These are phyloP conservation scores for Drosophila funebris DNA, from an alignment of 1,140 invertebrate species.

Conservation along the genomic window DNA sequence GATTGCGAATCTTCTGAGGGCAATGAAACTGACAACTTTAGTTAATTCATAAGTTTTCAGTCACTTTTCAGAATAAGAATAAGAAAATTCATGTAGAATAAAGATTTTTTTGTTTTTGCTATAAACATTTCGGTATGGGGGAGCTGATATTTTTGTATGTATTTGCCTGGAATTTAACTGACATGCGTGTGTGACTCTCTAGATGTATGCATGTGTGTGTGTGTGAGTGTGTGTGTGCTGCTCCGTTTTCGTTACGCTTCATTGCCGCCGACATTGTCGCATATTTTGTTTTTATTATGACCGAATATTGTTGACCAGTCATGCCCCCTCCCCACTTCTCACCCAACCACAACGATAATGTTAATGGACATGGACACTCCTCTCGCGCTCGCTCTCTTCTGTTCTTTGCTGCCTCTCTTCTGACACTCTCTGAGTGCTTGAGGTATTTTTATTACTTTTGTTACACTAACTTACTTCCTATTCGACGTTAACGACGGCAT, in stretches of 20 bases:
- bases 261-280: slow-evolving; percentile 53
- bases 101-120: background rate
- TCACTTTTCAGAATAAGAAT: slow-evolving; percentile 2
- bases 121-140: background rate
- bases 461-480: slow-evolving; percentile 81
- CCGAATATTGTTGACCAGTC: slow-evolving; percentile 68
- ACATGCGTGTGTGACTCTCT: slow-evolving; percentile 9
- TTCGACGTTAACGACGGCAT: slow-evolving; percentile 42
- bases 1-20: too few species aligned
- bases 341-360: slow-evolving; percentile 54
- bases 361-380: slow-evolving; percentile 60
- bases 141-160: slow-evolving; percentile 26
- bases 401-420: slow-evolving; percentile 16
- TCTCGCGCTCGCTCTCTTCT: slow-evolving; percentile 12
- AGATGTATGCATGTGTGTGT: background rate
- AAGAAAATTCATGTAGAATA: background rate
- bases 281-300: slow-evolving; percentile 78
- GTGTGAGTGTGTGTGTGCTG: slow-evolving; percentile 13
- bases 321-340: background rate
- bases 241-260: slow-evolving; percentile 71
- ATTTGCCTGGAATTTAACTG: slow-evolving; percentile 59
- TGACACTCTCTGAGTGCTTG: slow-evolving; percentile 30
- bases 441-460: slow-evolving; percentile 78
- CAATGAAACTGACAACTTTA: slow-evolving; percentile 1
- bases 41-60: slow-evolving; percentile 17